These are phyloP conservation scores for Clitarchus hookeri DNA, from an alignment of 2,888 invertebrate genomes.

Conservation along the genomic window DNA sequence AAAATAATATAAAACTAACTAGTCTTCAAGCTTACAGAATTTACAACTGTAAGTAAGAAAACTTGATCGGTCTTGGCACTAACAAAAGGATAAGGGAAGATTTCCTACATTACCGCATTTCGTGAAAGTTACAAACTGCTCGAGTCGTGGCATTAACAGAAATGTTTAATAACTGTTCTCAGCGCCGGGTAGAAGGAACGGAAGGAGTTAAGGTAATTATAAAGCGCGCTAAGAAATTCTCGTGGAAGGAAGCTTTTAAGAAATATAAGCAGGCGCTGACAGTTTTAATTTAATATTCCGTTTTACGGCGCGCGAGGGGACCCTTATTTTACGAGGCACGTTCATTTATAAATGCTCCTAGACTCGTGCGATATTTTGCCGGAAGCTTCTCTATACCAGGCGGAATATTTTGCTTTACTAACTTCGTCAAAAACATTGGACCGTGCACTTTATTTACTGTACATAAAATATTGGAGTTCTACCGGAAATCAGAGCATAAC, in stretches of 20 bases:
- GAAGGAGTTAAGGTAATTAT: not conserved
- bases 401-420: not conserved
- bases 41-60: too few relatives aligned
- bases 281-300: conserved; percentile 14
- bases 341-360: not conserved
- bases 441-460: not conserved
- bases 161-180: not conserved
- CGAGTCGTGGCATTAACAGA: not conserved
- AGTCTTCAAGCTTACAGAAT: too few relatives aligned
- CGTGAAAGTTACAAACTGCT: not conserved
- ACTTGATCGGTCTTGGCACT: too few relatives aligned
- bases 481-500: too few relatives aligned
- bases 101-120: not conserved
- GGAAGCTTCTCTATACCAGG: not conserved
- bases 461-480: too few relatives aligned
- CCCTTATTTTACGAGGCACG: not conserved
- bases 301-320: not conserved
- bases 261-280: conserved; percentile 9
- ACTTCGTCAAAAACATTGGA: not conserved
- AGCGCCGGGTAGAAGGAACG: not conserved
- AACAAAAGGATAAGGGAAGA: not conserved
- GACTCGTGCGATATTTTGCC: conserved; percentile 14
- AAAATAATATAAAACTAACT: too few relatives aligned
- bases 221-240: not conserved
- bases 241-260: not conserved